These are phyloP conservation scores for Lacerta viridis DNA, from an alignment of 2,797 vertebrate species.

Conservation along the genomic window DNA sequence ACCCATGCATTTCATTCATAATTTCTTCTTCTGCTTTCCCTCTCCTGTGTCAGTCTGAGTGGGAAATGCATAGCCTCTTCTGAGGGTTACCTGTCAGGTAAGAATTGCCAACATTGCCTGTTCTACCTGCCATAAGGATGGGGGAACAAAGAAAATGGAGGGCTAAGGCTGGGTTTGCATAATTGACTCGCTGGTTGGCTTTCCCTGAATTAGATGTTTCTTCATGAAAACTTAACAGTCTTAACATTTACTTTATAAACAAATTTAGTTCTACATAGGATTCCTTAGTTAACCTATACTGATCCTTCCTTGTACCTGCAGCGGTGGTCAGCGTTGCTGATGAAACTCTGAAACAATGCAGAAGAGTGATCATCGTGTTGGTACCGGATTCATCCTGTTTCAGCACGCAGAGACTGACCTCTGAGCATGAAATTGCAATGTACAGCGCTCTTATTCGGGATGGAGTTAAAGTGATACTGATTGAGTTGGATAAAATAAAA, in stretches of 20 bases:
- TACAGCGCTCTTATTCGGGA: slow-evolving; percentile 87
- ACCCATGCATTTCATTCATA: not conserved
- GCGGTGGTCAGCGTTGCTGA: slow-evolving; percentile 85
- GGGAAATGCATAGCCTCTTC: not conserved
- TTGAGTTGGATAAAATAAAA: slow-evolving; percentile 88
- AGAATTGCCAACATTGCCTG: not conserved
- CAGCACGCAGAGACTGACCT: slow-evolving; percentile 73
- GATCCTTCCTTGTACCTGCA: slow-evolving; percentile 70
- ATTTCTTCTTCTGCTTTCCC: not conserved
- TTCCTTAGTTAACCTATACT: not conserved
- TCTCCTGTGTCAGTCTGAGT: not conserved
- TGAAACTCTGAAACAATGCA: slow-evolving; percentile 88
- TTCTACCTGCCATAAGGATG: not conserved
- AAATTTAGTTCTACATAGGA: not conserved
- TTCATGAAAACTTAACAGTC: not conserved
- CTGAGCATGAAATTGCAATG: slow-evolving; percentile 89
- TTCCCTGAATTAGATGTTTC: not conserved
- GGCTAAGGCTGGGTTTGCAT: not conserved
- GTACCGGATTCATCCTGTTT: slow-evolving; percentile 66
- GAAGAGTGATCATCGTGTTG: slow-evolving; percentile 89
- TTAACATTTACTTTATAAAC: not conserved
- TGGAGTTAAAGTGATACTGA: slow-evolving; percentile 86
- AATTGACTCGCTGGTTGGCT: not conserved
- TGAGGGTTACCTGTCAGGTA: not conserved
- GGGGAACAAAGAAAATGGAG: not conserved